These are phyloP conservation scores for Polia nebulosa DNA, from an alignment of 2,888 invertebrate species.

Conservation along the genomic window DNA sequence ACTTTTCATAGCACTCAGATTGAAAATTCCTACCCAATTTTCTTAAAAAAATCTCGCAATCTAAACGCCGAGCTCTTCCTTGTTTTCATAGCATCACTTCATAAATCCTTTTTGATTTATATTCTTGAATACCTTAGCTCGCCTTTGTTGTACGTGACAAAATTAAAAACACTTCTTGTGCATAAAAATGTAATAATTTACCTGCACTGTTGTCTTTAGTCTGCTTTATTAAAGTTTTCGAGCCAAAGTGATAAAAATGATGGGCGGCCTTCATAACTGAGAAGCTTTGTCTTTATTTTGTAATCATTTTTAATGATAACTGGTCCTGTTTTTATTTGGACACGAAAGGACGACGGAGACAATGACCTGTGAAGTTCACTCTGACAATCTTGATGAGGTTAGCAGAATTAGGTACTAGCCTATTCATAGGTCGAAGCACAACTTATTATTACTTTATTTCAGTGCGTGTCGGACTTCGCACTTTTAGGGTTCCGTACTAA, in stretches of 20 bases:
- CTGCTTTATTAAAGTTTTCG: slow-evolving; percentile 86
- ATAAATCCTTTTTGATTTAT: slow-evolving; percentile 65
- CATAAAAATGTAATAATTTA: slow-evolving; percentile 86
- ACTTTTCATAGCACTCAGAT: too few species aligned
- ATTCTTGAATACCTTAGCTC: slow-evolving; percentile 36
- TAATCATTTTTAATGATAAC: slow-evolving; percentile 75
- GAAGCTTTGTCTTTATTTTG: slow-evolving; percentile 77
- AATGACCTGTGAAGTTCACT: slow-evolving; percentile 32
- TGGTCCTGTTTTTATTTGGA: slow-evolving; percentile 45
- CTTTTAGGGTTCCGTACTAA: too few species aligned
- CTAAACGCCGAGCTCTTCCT: slow-evolving; percentile 31
- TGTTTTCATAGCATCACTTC: slow-evolving; percentile 59
- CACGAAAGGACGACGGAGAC: slow-evolving; percentile 20
- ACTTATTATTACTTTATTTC: too few species aligned
- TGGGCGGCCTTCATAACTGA: slow-evolving; percentile 77
- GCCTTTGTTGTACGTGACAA: slow-evolving; percentile 69
- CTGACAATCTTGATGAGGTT: neutral
- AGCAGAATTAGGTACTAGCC: slow-evolving; percentile 8
- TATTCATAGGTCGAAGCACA: slow-evolving; percentile 4
- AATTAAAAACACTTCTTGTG: slow-evolving; percentile 81
- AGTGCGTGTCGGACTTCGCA: too few species aligned
- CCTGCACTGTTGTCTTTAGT: slow-evolving; percentile 76
- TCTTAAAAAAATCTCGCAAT: slow-evolving; percentile 27
- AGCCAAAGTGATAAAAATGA: slow-evolving; percentile 88
- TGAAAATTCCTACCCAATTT: too few species aligned